phyloP scores from a whole-genome alignment of 2,113 vertebrate species.

The Aptenodytes forsteri region DNA sequence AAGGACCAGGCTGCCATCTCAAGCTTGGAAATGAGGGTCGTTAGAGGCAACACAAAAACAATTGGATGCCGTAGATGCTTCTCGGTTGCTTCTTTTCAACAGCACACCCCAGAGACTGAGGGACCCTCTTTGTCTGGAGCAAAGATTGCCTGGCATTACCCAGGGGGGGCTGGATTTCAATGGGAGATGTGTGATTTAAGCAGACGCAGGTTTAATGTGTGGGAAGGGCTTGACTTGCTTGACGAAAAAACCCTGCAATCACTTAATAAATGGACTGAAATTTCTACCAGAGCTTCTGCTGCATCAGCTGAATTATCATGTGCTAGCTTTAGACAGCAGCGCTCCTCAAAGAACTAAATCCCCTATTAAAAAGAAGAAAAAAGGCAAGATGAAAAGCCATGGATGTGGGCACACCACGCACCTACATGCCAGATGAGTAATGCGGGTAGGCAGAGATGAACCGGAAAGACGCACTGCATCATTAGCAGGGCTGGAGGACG shows the following conservation, averaged over 20 bases:
- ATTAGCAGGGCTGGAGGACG: not conserved
- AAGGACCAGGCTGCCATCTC: not conserved
- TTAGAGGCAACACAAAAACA: not conserved
- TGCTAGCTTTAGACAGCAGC: not conserved
- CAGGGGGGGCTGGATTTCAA: not conserved
- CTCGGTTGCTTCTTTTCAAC: not conserved
- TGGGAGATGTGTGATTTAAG: not conserved
- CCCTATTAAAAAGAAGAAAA: not conserved
- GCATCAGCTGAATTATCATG: slow-evolving; percentile 35
- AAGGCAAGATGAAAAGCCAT: not conserved
- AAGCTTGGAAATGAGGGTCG: not conserved
- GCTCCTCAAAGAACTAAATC: not conserved
- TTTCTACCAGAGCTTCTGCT: slow-evolving; percentile 21
- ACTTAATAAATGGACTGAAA: not conserved
- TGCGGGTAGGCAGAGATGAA: not conserved
- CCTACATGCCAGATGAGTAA: not conserved
- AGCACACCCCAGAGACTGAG: not conserved
- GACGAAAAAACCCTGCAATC: not conserved
- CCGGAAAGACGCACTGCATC: not conserved
- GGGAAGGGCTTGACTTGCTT: not conserved
- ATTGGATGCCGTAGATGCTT: not conserved
- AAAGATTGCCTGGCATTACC: not conserved
- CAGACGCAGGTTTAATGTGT: not conserved
- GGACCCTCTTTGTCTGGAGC: not conserved
- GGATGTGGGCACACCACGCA: not conserved